Conservation (phyloP, 2,888 invertebrate genomes). For the Lepidonotus clava region DNA sequence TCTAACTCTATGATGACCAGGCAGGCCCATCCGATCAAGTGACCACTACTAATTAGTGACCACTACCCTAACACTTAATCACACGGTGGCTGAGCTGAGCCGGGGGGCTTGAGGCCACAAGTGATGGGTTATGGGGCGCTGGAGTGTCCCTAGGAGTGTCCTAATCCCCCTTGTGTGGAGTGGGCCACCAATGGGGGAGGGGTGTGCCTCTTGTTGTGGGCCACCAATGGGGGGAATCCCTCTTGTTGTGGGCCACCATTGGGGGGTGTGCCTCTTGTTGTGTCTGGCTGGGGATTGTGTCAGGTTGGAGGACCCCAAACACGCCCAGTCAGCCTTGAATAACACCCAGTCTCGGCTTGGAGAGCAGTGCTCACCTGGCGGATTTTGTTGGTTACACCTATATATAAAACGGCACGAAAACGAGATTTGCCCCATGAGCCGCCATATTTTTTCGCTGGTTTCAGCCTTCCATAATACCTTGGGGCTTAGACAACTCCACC, state of each 20-base stretch:
- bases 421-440: too few relatives aligned
- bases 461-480: too few relatives aligned
- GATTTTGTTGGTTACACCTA: too few relatives aligned
- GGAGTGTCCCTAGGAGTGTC: background rate
- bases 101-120: background rate
- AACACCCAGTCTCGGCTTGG: background rate
- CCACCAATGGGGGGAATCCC: too few relatives aligned
- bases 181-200: background rate
- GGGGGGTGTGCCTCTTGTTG: background rate
- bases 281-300: background rate
- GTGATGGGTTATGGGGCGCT: background rate
- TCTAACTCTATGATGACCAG: background rate
- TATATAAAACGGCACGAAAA: too few relatives aligned
- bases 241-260: too few relatives aligned
- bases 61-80: background rate
- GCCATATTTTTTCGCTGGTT: too few relatives aligned
- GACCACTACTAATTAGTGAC: background rate
- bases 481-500: too few relatives aligned
- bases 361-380: background rate
- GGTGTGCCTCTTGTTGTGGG: background rate
- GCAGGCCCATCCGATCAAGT: background rate
- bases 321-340: background rate
- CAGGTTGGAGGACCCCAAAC: background rate
- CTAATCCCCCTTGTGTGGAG: constrained; percentile 15
- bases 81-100: constrained; percentile 22